phyloP scores from a whole-genome alignment of 2,888 invertebrate species.

The Bugula neritina region DNA sequence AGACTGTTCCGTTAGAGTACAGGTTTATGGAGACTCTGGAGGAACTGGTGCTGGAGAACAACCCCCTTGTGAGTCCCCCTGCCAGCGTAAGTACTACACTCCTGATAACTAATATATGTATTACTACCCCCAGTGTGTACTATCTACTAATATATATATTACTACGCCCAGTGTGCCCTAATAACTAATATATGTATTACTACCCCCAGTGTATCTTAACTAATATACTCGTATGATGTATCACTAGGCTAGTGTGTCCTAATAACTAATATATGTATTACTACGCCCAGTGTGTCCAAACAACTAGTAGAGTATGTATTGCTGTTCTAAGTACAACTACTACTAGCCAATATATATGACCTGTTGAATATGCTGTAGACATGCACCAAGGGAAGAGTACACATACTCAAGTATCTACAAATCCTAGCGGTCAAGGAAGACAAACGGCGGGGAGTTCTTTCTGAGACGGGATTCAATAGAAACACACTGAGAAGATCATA shows the following conservation, averaged over 20 bases:
- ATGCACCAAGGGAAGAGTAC: constrained; percentile 84
- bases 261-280: background rate
- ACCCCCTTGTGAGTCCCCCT: constrained; percentile 85
- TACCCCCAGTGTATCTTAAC: too few relatives aligned
- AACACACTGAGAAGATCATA: constrained; percentile 14
- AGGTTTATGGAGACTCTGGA: constrained; percentile 78
- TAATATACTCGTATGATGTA: too few relatives aligned
- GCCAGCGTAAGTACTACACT: constrained; percentile 68
- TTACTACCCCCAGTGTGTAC: background rate
- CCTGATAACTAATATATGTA: background rate
- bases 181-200: background rate
- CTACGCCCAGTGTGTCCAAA: too few relatives aligned
- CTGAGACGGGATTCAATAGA: constrained; percentile 35
- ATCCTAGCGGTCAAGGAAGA: constrained; percentile 74
- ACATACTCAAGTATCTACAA: constrained; percentile 89
- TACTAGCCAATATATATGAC: background rate
- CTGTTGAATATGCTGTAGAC: constrained; percentile 57
- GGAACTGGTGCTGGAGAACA: constrained; percentile 75
- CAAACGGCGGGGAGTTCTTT: constrained; percentile 46
- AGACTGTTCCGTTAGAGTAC: constrained; percentile 78
- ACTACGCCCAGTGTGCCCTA: too few relatives aligned
- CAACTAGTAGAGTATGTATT: too few relatives aligned
- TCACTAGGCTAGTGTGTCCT: too few relatives aligned
- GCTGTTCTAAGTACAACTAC: too few relatives aligned
- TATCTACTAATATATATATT: too few relatives aligned